These are phyloP conservation scores for Lagodon rhomboides DNA, from an alignment of 2,797 vertebrate species.

Conservation along the genomic window DNA sequence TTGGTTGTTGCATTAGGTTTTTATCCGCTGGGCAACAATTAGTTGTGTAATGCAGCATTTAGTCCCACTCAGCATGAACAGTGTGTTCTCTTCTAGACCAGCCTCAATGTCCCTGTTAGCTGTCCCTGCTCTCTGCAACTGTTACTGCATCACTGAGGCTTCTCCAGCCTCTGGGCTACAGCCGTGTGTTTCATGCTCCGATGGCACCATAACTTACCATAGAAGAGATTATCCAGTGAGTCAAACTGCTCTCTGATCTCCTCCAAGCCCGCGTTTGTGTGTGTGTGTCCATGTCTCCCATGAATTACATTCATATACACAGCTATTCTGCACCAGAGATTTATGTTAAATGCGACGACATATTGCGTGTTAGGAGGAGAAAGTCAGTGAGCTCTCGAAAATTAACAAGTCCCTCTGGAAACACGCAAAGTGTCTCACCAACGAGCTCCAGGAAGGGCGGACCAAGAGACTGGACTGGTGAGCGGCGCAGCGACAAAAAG, in stretches of 20 bases:
- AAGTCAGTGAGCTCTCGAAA: neutral
- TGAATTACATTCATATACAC: constrained; percentile 1
- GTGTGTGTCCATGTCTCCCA: constrained; percentile 11
- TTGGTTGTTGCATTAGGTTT: neutral
- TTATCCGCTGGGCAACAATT: constrained; percentile 9
- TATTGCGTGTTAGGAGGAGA: constrained; percentile 1
- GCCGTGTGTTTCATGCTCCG: constrained; percentile 65
- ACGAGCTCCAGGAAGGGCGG: neutral
- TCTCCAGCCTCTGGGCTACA: constrained; percentile 48
- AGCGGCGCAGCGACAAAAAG: neutral
- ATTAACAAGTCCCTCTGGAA: neutral
- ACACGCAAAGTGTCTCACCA: neutral
- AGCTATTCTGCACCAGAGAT: constrained; percentile 17
- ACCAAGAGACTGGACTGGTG: neutral
- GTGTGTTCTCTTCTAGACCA: constrained; percentile 26
- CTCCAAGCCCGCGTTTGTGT: constrained; percentile 20
- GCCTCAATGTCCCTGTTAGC: constrained; percentile 32
- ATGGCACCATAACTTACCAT: constrained; percentile 56
- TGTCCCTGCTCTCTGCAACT: constrained; percentile 38
- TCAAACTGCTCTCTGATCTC: constrained; percentile 65
- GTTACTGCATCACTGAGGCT: constrained; percentile 26
- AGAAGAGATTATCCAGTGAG: constrained; percentile 64
- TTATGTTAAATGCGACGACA: neutral
- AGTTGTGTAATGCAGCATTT: constrained; percentile 30
- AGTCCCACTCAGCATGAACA: constrained; percentile 30